phyloP scores from a whole-genome alignment of 2,888 invertebrate species.

The Sarcophaga carnaria region DNA sequence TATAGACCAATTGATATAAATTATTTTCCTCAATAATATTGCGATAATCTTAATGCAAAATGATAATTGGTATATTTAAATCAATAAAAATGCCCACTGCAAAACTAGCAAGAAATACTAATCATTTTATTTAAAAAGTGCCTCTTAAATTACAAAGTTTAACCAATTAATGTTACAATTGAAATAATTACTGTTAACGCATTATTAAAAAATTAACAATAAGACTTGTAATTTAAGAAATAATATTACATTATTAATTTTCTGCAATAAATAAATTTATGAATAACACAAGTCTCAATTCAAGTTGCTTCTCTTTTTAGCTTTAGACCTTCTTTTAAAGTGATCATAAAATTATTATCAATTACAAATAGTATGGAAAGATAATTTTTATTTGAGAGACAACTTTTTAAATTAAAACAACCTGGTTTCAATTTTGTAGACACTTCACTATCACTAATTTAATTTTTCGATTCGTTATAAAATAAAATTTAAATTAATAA shows the following conservation, averaged over 20 bases:
- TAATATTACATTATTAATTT: neutral
- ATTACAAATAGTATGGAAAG: neutral
- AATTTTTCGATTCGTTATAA: no score
- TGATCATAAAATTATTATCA: neutral
- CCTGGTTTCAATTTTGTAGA: no score
- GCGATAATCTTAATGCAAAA: neutral
- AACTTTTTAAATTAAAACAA: neutral
- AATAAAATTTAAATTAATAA: no score
- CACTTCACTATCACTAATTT: no score
- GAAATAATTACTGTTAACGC: neutral
- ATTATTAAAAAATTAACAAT: neutral
- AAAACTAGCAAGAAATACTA: conserved; percentile 1
- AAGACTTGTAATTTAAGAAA: neutral
- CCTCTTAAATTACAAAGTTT: neutral
- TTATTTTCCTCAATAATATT: neutral
- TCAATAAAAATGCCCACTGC: neutral
- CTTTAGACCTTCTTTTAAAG: neutral
- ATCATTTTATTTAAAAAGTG: neutral
- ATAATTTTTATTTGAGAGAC: neutral
- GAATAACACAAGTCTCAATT: neutral
- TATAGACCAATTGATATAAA: no score
- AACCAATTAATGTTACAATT: neutral
- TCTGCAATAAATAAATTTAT: neutral
- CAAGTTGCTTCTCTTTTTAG: neutral
- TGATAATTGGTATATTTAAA: neutral